phyloP scores from a whole-genome alignment of 2,113 vertebrate genomes.

The Stegostoma tigrinum region DNA sequence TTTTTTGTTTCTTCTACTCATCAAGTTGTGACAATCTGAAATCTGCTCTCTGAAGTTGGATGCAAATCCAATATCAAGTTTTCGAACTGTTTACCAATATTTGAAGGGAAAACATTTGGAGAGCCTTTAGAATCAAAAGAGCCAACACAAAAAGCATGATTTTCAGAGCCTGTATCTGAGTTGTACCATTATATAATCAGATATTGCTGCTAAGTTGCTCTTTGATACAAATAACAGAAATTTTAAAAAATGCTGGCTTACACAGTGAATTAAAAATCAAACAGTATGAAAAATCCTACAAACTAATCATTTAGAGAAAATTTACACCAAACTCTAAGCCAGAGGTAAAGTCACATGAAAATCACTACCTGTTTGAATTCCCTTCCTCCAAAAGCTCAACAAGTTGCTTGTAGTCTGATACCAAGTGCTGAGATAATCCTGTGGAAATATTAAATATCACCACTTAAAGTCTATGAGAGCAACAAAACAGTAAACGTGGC shows the following conservation, averaged over 20 bases:
- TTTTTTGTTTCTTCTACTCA: neutral
- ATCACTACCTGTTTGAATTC: slow-evolving; percentile 76
- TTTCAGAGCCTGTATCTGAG: neutral
- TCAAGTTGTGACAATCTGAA: neutral
- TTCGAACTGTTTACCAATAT: neutral
- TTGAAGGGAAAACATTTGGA: neutral
- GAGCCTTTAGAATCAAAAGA: neutral
- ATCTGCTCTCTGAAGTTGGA: neutral
- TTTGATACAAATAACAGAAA: neutral
- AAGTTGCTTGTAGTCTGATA: slow-evolving; percentile 84
- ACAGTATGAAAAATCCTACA: neutral
- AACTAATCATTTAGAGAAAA: neutral
- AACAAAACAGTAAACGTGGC: neutral
- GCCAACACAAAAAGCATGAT: neutral
- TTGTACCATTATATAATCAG: neutral
- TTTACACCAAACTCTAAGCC: neutral
- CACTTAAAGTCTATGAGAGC: slow-evolving; percentile 36
- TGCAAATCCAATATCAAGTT: neutral
- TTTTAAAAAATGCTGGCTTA: neutral
- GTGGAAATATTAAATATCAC: slow-evolving; percentile 44
- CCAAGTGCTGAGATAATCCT: slow-evolving; percentile 88
- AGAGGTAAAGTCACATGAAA: neutral
- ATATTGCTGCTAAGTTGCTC: neutral
- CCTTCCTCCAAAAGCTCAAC: slow-evolving; percentile 83
- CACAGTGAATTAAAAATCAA: neutral